Evolutionary conservation across 2,113 vertebrate genomes (phyloP), one percentile per base, ranked within the genome.

Genomic region (Cavia aperea): DNA sequence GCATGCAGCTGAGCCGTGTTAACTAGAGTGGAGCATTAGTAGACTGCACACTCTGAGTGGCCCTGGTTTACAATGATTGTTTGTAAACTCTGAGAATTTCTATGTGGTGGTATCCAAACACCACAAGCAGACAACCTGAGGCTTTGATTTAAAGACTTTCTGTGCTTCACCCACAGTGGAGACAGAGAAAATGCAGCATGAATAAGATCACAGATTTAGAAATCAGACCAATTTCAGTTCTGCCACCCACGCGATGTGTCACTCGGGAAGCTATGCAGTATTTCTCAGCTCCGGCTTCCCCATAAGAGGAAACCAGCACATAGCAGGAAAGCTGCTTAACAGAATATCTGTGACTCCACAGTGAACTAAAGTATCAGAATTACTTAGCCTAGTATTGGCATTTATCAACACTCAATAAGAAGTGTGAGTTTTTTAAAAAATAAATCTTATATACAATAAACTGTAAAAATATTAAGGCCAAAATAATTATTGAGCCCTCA

Each of bases 1-100:
- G n/a, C 77, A 86, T 21, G 62, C 83, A 88, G 89, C 18, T 66
- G 43, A 18, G 81, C 19, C 0, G 24, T 81, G 43, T 70, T 75
- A 90, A 94, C 2, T 4, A 92, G 75, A 94, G 77, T 60, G 73
- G 81, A 94, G 88, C 77, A 10, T 62, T 58, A 84, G 92, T 91
- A 94, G 81, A 46, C 95, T 54, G 62, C 33, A 66, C 26, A 16
- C 12, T 88, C 39, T 0, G 0, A 94, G 72, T 13, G 72, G 26
- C 66, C 83, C 85, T 85, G 33, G 33, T 65, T 94, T 95, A 87
- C 96, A 93, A 84, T 78, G 84, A 92, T 95, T 96, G 72, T 95
- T 89, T 81, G 12, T 90, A 0, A 23, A 72, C 56, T 90, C 12
- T 82, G 81, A 95, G 88, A 81, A 87, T 92, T 86, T 90, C 65